Conservation (phyloP, 2,888 invertebrate species). For the Hedya salicella region DNA sequence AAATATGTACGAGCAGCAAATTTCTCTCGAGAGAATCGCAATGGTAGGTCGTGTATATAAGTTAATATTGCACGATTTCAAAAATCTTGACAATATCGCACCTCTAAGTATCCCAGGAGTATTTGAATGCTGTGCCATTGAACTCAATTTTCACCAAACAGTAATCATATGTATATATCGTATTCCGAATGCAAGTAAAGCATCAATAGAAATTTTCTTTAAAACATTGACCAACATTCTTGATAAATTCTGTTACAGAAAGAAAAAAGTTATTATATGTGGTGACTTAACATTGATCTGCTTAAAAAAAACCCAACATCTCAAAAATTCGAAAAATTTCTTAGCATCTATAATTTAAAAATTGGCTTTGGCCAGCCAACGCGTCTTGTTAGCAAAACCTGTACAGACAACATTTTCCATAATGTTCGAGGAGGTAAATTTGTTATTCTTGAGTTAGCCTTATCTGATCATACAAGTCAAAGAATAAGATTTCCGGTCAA, state of each 20-base stretch:
- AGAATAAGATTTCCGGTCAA: constrained; percentile 4
- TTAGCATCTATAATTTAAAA: not conserved
- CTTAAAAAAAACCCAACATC: constrained; percentile 5
- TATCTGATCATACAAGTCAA: not conserved
- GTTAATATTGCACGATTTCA: no score
- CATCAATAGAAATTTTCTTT: not conserved
- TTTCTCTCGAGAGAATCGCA: not conserved
- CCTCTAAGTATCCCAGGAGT: not conserved
- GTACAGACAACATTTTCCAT: constrained; percentile 3
- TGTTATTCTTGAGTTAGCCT: not conserved
- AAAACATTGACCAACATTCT: not conserved
- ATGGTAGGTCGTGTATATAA: not conserved
- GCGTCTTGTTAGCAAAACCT: constrained; percentile 2
- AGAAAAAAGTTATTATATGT: not conserved
- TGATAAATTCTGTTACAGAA: not conserved
- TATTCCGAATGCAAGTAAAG: not conserved
- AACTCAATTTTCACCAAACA: not conserved
- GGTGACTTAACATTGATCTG: no score
- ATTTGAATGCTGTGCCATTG: constrained; percentile 2
- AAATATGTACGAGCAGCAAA: not conserved
- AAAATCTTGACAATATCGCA: not conserved
- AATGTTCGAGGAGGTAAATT: not conserved
- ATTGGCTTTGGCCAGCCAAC: constrained; percentile 2
- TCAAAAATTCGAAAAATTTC: not conserved
- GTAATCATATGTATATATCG: not conserved